These are phyloP conservation scores for Dreissena polymorpha DNA, from an alignment of 1,140 invertebrate species.

Conservation along the genomic window DNA sequence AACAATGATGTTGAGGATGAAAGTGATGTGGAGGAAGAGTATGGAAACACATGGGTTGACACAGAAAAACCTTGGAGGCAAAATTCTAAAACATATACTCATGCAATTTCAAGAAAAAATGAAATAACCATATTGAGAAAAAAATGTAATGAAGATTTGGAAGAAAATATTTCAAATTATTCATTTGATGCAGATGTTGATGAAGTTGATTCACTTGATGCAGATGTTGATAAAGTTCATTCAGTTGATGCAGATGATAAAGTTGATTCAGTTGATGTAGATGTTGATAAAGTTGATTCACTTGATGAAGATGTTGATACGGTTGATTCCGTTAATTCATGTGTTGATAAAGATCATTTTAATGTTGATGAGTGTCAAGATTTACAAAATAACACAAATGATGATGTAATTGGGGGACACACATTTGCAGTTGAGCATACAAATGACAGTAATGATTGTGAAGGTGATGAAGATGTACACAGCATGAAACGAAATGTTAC, in stretches of 20 bases:
- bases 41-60: not conserved
- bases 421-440: not conserved
- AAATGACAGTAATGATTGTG: not conserved
- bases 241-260: not conserved
- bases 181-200: not conserved
- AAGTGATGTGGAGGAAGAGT: not conserved
- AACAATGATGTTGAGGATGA: not conserved
- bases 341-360: not conserved
- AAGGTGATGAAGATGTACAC: not conserved
- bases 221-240: not conserved
- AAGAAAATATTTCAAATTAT: not conserved
- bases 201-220: not conserved
- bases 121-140: not conserved
- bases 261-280: not conserved
- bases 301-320: not conserved
- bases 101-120: not conserved
- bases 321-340: not conserved
- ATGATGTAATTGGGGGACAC: not conserved
- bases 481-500: not conserved
- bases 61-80: not conserved
- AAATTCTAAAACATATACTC: not conserved
- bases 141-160: not conserved
- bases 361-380: not conserved
- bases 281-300: not conserved
- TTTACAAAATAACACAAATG: not conserved